phyloP scores from a whole-genome alignment of 2,888 invertebrate species.

The Eumerus sabulonum region DNA sequence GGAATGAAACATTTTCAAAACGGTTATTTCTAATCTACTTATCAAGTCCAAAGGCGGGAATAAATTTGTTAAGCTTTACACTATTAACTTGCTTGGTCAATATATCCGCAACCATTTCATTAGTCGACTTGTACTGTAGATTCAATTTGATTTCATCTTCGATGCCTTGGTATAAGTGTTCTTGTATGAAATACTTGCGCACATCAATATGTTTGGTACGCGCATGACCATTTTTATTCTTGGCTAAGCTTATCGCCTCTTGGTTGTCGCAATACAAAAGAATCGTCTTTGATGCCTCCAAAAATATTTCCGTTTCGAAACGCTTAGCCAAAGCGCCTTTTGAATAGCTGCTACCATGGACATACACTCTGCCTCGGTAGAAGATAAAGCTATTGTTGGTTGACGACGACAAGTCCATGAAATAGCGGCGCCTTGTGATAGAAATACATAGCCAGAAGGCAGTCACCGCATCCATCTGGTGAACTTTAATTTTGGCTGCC shows the following conservation, averaged over 20 bases:
- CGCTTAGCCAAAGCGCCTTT: conserved; percentile 60
- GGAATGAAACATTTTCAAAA: no score
- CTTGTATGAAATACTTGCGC: neutral
- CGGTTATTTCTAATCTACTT: no score
- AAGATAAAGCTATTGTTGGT: conserved; percentile 52
- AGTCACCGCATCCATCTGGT: conserved; percentile 41
- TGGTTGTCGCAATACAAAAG: conserved; percentile 6
- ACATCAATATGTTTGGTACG: conserved; percentile 12
- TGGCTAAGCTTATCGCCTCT: conserved; percentile 1
- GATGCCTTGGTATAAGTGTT: neutral
- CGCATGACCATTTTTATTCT: neutral
- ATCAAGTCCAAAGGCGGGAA: no score
- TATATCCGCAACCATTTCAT: no score
- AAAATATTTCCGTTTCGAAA: conserved; percentile 4
- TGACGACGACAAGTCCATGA: conserved; percentile 53
- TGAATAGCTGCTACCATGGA: conserved; percentile 45
- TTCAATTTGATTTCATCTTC: neutral
- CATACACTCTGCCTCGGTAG: conserved; percentile 64
- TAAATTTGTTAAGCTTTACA: no score
- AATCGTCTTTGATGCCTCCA: conserved; percentile 2
- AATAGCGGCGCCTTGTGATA: conserved; percentile 45
- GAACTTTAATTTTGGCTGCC: conserved; percentile 44
- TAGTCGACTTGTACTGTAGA: no score
- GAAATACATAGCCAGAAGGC: conserved; percentile 52
- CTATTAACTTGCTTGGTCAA: no score